Evolutionary conservation across 2,888 invertebrate genomes (phyloP).

Genomic region (Polydrusus tereticollis): DNA sequence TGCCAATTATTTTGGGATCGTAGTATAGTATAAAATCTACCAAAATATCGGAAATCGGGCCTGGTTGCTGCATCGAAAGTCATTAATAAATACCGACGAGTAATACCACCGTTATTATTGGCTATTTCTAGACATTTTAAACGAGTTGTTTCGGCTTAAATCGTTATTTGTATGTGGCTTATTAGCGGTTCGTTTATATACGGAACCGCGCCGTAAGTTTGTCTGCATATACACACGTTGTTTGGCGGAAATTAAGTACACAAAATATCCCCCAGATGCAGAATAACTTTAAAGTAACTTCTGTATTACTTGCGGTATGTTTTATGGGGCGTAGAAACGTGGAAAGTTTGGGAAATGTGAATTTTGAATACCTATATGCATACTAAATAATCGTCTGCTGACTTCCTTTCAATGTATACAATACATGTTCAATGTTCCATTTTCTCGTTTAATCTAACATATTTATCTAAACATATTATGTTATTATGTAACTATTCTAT

Average conservation of each 20-base stretch:
- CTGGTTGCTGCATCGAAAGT: no score
- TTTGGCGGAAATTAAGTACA: constrained; percentile 59
- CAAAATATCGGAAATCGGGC: no score
- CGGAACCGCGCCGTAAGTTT: constrained; percentile 57
- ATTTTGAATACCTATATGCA: constrained; percentile 20
- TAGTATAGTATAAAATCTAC: no score
- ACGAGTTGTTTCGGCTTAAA: constrained; percentile 34
- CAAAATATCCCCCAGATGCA: constrained; percentile 56
- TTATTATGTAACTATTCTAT: no score
- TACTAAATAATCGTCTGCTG: constrained; percentile 2
- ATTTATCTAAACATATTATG: no score
- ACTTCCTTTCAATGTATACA: not conserved
- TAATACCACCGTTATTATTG: constrained; percentile 25
- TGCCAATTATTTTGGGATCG: no score
- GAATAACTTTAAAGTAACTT: constrained; percentile 55
- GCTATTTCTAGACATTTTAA: constrained; percentile 32
- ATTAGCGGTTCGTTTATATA: constrained; percentile 60
- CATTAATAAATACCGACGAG: constrained; percentile 2
- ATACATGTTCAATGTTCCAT: no score
- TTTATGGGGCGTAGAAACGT: constrained; percentile 44
- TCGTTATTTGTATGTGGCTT: constrained; percentile 50
- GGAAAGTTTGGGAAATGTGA: constrained; percentile 46
- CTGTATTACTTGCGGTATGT: constrained; percentile 45
- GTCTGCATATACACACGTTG: constrained; percentile 56
- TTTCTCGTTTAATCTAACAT: no score